Evolutionary conservation across 2,888 invertebrate genomes (phyloP), one percentile per base, ranked within the genome.

Genomic region (Pedicia rivosa): DNA sequence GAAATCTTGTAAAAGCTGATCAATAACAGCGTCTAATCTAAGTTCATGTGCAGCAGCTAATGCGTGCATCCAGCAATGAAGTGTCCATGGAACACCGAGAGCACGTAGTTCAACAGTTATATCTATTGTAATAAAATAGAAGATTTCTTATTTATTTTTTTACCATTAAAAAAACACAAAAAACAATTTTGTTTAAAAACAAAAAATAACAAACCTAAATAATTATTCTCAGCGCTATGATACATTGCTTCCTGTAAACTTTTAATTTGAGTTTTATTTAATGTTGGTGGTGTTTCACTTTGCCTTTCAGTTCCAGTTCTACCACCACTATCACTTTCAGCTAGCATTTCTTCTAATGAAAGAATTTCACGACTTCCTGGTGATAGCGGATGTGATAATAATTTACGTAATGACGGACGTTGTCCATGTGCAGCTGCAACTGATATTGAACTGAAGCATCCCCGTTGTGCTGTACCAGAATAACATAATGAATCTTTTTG

Each of bases 171-270:
- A n/a, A n/a, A n/a, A n/a, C 37, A 28, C 30, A 17, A 22, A 19
- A 15, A 6, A 28, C 9, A 2, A 4, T 10, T 35, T n/a, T n/a
- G 13, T 12, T 12, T 30, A 27, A 7, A 31, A 26, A 34, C 10
- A 25, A 36, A 16, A 15, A 26, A 32, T 15, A 7, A 38, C 54
- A 49, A 53, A 79, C 80, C 80, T 48, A 90, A 65, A 57, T 88
- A 82, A 50, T 87, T 86, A 54, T 84, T 87, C 59, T 91, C 91
- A 0, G 88, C 83, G 42, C 87, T 86, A 54, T 88, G 88, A 55
- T 91, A 92, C 84, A 92, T 84, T 15, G 91, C 88, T 59, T 91
- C 90, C 53, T 90, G 87, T 40, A 90, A 64, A 29, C 82, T 78
- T 48, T 86, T 78, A 45, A 81, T 76, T 62, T 90, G 87, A 22